phyloP scores from a whole-genome alignment of 2,888 invertebrate genomes.

The Aspidiotus rigidus region DNA sequence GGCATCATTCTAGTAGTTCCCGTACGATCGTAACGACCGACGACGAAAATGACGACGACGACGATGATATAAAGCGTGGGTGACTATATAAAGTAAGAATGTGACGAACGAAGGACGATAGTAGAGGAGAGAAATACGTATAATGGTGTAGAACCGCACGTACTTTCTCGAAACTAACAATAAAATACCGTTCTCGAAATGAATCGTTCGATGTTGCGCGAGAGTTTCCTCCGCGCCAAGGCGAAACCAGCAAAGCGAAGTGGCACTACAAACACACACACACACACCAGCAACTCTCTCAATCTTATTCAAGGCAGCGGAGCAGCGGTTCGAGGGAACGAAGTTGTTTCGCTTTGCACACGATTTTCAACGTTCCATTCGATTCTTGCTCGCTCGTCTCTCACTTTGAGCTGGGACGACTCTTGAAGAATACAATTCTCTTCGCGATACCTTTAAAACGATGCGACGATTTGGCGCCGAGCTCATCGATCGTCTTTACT shows the following conservation, averaged over 20 bases:
- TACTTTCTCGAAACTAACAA: conserved; percentile 17
- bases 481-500: too few relatives aligned
- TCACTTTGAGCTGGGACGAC: background rate
- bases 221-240: too few relatives aligned
- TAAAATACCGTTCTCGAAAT: conserved; percentile 26
- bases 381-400: too few relatives aligned
- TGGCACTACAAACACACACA: background rate
- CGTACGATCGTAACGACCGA: background rate
- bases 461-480: too few relatives aligned
- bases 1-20: background rate
- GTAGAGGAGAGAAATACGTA: conserved; percentile 19
- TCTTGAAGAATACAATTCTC: too few relatives aligned
- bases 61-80: conserved; percentile 29
- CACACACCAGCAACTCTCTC: background rate
- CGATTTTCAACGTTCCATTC: too few relatives aligned
- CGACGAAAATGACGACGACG: conserved; percentile 16
- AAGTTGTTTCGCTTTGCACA: too few relatives aligned
- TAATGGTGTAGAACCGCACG: conserved; percentile 1
- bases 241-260: conserved; percentile 1
- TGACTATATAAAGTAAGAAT: conserved; percentile 34
- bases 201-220: conserved; percentile 12
- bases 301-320: too few relatives aligned
- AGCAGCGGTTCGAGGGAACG: too few relatives aligned
- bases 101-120: conserved; percentile 28
- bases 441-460: too few relatives aligned